phyloP scores from a whole-genome alignment of 2,113 vertebrate species.

The Seriola dumerili region DNA sequence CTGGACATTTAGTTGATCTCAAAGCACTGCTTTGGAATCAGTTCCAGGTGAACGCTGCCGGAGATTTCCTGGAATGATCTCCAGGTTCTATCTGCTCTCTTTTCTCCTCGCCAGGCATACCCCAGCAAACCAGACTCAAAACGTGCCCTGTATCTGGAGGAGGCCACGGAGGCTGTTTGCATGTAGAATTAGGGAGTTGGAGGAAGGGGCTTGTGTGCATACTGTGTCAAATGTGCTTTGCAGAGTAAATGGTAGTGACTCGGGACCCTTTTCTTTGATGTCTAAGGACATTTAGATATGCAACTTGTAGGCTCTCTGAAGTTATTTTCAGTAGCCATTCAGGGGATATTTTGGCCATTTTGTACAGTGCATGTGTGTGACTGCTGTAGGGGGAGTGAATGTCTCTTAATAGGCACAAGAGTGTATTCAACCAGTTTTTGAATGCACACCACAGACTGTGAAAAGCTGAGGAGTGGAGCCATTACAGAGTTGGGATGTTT shows the following conservation, averaged over 20 bases:
- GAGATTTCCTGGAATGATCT: slow-evolving; percentile 72
- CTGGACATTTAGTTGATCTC: slow-evolving; percentile 45
- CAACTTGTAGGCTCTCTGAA: neutral
- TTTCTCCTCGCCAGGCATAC: slow-evolving; percentile 23
- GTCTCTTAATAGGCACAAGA: slow-evolving; percentile 15
- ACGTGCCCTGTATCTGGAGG: slow-evolving; percentile 12
- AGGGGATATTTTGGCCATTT: neutral
- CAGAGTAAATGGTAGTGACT: slow-evolving; percentile 17
- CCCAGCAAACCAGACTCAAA: slow-evolving; percentile 16
- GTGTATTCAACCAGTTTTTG: slow-evolving; percentile 19
- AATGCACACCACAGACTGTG: slow-evolving; percentile 22
- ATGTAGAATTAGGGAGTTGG: slow-evolving; percentile 23
- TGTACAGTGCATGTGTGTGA: slow-evolving; percentile 18
- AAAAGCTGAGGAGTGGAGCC: slow-evolving; percentile 38
- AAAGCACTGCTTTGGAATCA: slow-evolving; percentile 69
- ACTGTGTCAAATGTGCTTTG: slow-evolving; percentile 26
- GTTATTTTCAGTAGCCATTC: slow-evolving; percentile 9
- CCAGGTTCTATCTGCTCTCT: slow-evolving; percentile 26
- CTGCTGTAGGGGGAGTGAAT: neutral
- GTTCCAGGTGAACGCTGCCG: slow-evolving; percentile 79
- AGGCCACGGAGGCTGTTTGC: slow-evolving; percentile 33
- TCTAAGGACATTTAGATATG: slow-evolving; percentile 10
- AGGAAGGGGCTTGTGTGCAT: neutral
- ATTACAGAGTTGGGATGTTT: slow-evolving; percentile 46
- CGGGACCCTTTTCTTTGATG: slow-evolving; percentile 4